A percentile compares a stretch with the other conserved stretches of the same genome.
phyloP scores from a whole-genome alignment of 2,888 invertebrate genomes.

The Criorhina ranunculi region DNA sequence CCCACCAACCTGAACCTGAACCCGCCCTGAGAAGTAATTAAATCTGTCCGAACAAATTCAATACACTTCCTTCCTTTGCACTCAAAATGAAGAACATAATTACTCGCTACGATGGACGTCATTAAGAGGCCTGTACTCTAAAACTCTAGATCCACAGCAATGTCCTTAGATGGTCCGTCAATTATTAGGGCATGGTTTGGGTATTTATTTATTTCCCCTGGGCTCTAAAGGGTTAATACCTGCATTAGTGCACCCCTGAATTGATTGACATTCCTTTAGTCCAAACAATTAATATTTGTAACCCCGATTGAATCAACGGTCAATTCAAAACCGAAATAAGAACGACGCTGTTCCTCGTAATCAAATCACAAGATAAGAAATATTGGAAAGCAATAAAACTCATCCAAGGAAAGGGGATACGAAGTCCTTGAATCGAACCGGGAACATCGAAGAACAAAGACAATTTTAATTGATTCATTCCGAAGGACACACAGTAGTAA shows the following conservation, averaged over 20 bases:
- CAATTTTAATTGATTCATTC: slow-evolving; percentile 65
- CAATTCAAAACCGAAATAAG: slow-evolving; percentile 24
- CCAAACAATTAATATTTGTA: slow-evolving; percentile 32
- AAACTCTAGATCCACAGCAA: neutral
- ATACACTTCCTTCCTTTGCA: slow-evolving; percentile 25
- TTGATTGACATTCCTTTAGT: slow-evolving; percentile 31
- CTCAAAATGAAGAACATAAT: slow-evolving; percentile 48
- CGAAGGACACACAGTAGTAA: slow-evolving; percentile 16
- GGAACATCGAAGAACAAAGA: slow-evolving; percentile 7
- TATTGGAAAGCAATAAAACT: slow-evolving; percentile 53
- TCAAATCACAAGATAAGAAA: slow-evolving; percentile 34
- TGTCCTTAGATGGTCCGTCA: slow-evolving; percentile 35
- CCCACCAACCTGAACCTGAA: neutral
- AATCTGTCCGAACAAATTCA: slow-evolving; percentile 53
- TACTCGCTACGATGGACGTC: slow-evolving; percentile 48
- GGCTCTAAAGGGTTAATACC: neutral
- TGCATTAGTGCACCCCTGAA: slow-evolving; percentile 6
- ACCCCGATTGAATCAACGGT: slow-evolving; percentile 10
- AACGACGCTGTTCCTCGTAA: slow-evolving; percentile 15
- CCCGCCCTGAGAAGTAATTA: slow-evolving; percentile 39
- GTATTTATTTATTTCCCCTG: slow-evolving; percentile 5
- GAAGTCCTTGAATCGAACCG: slow-evolving; percentile 35
- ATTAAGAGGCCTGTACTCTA: slow-evolving; percentile 26
- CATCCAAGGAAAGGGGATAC: slow-evolving; percentile 6
- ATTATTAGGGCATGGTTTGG: neutral